Conservation (phyloP, 2,113 vertebrate species). For the Platycercus adscitus region DNA sequence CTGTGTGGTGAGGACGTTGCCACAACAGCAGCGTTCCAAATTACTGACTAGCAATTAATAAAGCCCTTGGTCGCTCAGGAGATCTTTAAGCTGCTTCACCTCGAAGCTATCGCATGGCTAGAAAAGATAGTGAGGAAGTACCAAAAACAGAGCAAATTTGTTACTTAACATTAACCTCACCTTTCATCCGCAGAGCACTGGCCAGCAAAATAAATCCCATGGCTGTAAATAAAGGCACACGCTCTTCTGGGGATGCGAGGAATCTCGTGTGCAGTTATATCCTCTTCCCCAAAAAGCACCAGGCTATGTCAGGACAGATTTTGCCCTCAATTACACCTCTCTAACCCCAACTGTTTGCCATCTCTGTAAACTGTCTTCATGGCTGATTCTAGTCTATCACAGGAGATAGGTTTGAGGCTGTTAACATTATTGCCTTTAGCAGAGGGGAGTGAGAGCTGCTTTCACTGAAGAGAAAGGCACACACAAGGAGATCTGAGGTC, state of each 20-base stretch:
- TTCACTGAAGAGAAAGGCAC: not conserved
- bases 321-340: constrained; percentile 36
- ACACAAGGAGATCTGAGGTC: not conserved
- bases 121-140: not conserved
- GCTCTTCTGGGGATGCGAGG: not conserved
- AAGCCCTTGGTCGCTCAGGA: not conserved
- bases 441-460: not conserved
- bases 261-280: constrained; percentile 29
- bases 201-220: constrained; percentile 19
- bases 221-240: not conserved
- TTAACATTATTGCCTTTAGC: not conserved
- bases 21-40: not conserved
- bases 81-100: not conserved
- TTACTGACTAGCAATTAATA: not conserved
- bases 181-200: not conserved
- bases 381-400: not conserved
- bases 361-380: not conserved
- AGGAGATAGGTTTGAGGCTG: constrained; percentile 11
- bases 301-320: constrained; percentile 2
- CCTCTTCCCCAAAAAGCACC: not conserved
- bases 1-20: not conserved
- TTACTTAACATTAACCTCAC: constrained; percentile 29
- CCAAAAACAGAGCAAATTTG: constrained; percentile 6
- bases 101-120: not conserved
- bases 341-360: constrained; percentile 24